These are phyloP conservation scores for Aurelia sp. DNA, from an alignment of 30 jellyfish, hydroid and myxozoan species.

Conservation along the genomic window DNA sequence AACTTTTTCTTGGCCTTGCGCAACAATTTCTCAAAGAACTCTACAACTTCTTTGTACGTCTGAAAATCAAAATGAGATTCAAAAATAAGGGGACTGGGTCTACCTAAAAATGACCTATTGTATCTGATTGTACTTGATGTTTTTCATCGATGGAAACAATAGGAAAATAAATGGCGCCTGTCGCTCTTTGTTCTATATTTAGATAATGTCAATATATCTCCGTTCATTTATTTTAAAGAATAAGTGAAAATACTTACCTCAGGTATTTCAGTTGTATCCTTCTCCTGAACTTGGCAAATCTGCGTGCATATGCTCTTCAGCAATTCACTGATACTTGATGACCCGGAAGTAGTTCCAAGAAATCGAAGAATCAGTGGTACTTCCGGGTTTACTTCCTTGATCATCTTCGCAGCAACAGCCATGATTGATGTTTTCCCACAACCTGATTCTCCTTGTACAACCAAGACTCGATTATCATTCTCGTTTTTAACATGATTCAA, in stretches of 20 bases:
- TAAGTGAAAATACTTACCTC: slow-evolving; percentile 23
- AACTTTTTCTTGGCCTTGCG: slow-evolving; percentile 20
- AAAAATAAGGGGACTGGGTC: too few species aligned
- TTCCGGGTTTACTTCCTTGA: slow-evolving; percentile 57
- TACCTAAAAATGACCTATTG: too few species aligned
- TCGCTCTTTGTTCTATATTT: too few species aligned
- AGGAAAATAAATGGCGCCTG: too few species aligned
- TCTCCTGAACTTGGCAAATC: slow-evolving; percentile 24
- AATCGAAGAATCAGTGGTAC: slow-evolving; percentile 62
- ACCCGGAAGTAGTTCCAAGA: slow-evolving; percentile 89
- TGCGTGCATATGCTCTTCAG: slow-evolving; percentile 73
- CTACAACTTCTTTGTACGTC: slow-evolving; percentile 59
- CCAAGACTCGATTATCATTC: slow-evolving; percentile 14
- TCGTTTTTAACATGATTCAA: slow-evolving; percentile 38
- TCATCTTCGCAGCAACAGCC: slow-evolving; percentile 77
- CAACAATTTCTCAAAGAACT: slow-evolving; percentile 42
- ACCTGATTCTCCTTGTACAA: slow-evolving; percentile 85
- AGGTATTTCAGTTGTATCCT: slow-evolving; percentile 31
- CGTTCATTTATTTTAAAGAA: too few species aligned
- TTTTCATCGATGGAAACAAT: too few species aligned
- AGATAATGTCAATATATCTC: too few species aligned
- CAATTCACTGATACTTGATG: slow-evolving; percentile 63
- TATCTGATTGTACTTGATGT: too few species aligned
- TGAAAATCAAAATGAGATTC: background rate
- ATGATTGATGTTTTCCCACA: slow-evolving; percentile 91